A percentile compares a stretch with the other conserved stretches of the same genome.
phyloP scores from a whole-genome alignment of 1,140 invertebrate species.

The Elysia chlorotica region DNA sequence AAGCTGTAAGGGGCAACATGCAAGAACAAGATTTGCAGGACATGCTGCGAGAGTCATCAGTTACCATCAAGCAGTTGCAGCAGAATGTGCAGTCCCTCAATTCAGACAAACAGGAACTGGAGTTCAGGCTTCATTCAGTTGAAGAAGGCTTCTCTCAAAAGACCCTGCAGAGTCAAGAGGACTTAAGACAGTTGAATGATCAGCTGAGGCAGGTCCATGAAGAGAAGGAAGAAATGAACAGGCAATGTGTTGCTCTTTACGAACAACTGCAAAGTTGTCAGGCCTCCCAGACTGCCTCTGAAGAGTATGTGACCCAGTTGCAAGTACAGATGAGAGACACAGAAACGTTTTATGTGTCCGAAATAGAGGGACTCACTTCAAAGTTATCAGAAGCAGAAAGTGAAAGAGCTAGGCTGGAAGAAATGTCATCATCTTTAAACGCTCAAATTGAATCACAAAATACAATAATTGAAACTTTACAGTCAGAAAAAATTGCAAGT shows the following conservation, averaged over 20 bases:
- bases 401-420: not conserved
- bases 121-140: too few species aligned
- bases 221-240: not conserved
- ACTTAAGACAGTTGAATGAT: too few species aligned
- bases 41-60: not conserved
- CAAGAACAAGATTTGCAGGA: not conserved
- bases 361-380: not conserved
- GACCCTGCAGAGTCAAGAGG: too few species aligned
- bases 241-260: not conserved
- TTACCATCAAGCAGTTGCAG: not conserved
- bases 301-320: not conserved
- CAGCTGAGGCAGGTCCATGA: not conserved
- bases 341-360: not conserved
- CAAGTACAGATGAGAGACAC: not conserved
- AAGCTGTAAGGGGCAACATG: not conserved
- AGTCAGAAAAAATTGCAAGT: too few species aligned
- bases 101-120: too few species aligned
- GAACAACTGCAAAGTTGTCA: not conserved
- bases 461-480: too few species aligned
- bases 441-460: too few species aligned
- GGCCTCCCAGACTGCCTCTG: not conserved
- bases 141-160: too few species aligned
- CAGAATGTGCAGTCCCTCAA: too few species aligned
- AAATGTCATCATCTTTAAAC: too few species aligned
- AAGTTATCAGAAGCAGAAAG: conserved; percentile 11